These are phyloP conservation scores for Unio delphinus DNA, from an alignment of 2,888 invertebrate genomes.

Conservation along the genomic window DNA sequence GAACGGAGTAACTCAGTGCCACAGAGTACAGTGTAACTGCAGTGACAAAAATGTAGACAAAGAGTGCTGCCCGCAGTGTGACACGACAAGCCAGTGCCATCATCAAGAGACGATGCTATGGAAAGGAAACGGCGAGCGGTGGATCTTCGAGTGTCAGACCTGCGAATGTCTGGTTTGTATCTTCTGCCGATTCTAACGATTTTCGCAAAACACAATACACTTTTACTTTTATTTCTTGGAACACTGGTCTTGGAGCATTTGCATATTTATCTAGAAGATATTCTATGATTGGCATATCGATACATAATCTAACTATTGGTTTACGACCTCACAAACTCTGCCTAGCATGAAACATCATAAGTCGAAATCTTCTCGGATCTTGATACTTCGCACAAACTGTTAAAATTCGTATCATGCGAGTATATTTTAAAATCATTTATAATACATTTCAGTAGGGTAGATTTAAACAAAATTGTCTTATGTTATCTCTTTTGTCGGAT, in stretches of 20 bases:
- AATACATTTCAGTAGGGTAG: too few relatives aligned
- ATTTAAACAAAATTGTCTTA: too few relatives aligned
- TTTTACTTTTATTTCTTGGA: background rate
- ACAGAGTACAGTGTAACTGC: slow-evolving; percentile 82
- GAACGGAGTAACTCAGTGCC: slow-evolving; percentile 76
- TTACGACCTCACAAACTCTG: too few relatives aligned
- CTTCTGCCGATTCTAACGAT: background rate
- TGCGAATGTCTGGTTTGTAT: slow-evolving; percentile 87
- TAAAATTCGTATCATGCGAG: too few relatives aligned
- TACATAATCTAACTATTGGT: background rate
- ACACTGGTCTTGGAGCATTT: background rate
- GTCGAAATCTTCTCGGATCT: too few relatives aligned
- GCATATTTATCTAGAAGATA: background rate
- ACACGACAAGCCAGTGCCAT: slow-evolving; percentile 75
- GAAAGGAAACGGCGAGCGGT: slow-evolving; percentile 86
- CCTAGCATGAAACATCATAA: too few relatives aligned
- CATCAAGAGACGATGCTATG: slow-evolving; percentile 84
- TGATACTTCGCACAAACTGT: too few relatives aligned
- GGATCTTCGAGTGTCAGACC: slow-evolving; percentile 92
- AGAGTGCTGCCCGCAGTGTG: slow-evolving; percentile 87
- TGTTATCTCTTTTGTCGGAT: too few relatives aligned
- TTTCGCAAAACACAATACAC: too few relatives aligned
- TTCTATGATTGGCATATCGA: background rate
- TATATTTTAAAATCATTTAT: too few relatives aligned
- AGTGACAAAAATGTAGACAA: slow-evolving; percentile 68